phyloP scores from a whole-genome alignment of 2,113 vertebrate species.

The Axis porcinus region DNA sequence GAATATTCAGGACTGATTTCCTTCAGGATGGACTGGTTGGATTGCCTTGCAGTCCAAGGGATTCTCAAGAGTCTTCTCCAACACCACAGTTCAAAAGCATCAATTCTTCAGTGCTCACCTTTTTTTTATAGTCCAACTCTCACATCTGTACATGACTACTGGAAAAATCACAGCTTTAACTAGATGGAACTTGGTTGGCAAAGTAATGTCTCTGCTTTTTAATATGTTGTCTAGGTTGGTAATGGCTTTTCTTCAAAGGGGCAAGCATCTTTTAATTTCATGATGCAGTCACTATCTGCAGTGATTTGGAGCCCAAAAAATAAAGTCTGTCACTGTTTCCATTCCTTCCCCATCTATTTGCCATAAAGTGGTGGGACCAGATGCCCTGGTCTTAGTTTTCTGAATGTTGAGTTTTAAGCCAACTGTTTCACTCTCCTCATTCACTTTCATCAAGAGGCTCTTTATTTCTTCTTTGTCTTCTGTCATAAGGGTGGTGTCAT shows the following conservation, averaged over 20 bases:
- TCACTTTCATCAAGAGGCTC: neutral
- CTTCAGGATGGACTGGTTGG: neutral
- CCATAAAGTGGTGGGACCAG: neutral
- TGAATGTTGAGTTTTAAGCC: neutral
- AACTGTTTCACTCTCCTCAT: neutral
- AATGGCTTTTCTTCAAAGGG: neutral
- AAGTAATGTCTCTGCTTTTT: neutral
- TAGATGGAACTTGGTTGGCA: neutral
- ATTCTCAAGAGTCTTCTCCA: neutral
- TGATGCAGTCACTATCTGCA: neutral
- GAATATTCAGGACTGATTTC: neutral
- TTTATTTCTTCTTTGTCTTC: neutral
- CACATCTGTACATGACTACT: neutral
- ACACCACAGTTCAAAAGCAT: neutral
- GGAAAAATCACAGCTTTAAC: neutral
- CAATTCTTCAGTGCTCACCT: neutral
- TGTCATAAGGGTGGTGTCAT: neutral
- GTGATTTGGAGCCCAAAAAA: neutral
- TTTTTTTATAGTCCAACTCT: neutral
- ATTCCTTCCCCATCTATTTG: neutral
- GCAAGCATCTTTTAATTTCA: neutral
- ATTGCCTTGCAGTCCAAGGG: neutral
- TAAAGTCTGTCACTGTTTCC: neutral
- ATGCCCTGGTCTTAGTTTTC: neutral
- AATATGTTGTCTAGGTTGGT: neutral